phyloP scores from a whole-genome alignment of 2,888 invertebrate species.

The Caenorhabditis macrosperma region DNA sequence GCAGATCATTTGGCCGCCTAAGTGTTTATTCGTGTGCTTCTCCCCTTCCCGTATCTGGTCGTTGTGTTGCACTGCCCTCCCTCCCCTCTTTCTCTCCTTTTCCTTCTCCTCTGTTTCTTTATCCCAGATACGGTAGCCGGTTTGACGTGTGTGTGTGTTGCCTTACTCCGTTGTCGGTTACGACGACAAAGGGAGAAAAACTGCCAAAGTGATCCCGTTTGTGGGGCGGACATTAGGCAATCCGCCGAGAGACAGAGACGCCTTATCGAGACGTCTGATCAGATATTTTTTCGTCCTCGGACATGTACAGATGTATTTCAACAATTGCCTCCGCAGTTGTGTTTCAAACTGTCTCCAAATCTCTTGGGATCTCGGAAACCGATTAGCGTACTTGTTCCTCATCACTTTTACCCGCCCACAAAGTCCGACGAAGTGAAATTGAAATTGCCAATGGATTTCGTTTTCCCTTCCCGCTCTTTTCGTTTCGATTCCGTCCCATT shows the following conservation, averaged over 20 bases:
- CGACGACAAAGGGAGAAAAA: conserved; percentile 46
- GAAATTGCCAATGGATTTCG: conserved; percentile 48
- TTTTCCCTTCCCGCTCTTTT: conserved; percentile 31
- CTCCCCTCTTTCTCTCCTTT: not conserved
- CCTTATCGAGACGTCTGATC: conserved; percentile 51
- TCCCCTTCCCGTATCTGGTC: conserved; percentile 35
- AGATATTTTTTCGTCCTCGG: conserved; percentile 51
- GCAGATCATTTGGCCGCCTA: conserved; percentile 44
- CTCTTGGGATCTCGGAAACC: conserved; percentile 37
- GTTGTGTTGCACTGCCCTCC: conserved; percentile 36
- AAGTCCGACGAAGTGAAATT: conserved; percentile 29
- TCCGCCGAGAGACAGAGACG: conserved; percentile 48
- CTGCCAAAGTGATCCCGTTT: conserved; percentile 58
- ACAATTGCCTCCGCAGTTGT: conserved; percentile 15
- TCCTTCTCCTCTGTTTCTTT: conserved; percentile 5
- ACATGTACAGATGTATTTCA: conserved; percentile 31
- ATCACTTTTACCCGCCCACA: conserved; percentile 43
- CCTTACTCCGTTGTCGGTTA: conserved; percentile 53
- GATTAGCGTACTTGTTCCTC: conserved; percentile 46
- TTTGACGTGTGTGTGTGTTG: conserved; percentile 56
- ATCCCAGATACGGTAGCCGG: conserved; percentile 54
- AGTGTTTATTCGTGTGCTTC: conserved; percentile 56
- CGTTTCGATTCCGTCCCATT: conserved; percentile 16
- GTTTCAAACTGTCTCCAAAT: conserved; percentile 38
- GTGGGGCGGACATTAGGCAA: conserved; percentile 52